Evolutionary conservation across 2,888 invertebrate genomes (phyloP).

Genomic region (Notodonta ziczac): DNA sequence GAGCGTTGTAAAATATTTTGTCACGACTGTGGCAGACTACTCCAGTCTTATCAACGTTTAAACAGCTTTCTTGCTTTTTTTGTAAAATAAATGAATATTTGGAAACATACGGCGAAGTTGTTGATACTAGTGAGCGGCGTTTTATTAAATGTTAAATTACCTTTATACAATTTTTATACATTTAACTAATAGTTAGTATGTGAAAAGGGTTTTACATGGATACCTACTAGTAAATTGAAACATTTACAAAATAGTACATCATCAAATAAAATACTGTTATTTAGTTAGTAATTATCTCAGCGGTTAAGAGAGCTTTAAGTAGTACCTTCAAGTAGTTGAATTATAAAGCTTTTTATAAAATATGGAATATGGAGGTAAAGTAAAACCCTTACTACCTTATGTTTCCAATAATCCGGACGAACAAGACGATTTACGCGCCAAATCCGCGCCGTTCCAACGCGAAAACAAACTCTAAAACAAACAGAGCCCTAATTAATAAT

Average conservation of each 20-base stretch:
- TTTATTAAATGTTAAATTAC: not conserved
- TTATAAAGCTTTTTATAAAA: no score
- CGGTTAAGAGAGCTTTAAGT: no score
- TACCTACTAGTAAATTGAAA: no score
- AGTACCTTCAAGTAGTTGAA: no score
- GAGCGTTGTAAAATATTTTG: not conserved
- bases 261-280: no score
- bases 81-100: not conserved
- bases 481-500: not conserved
- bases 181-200: no score
- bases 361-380: no score
- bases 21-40: not conserved
- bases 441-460: constrained; percentile 3
- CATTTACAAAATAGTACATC: no score
- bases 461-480: not conserved
- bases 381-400: not conserved
- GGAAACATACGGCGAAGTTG: constrained; percentile 3
- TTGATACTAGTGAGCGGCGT: not conserved
- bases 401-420: constrained; percentile 10
- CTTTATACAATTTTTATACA: no score
- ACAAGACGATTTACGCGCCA: constrained; percentile 12
- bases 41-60: constrained; percentile 12
- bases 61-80: constrained; percentile 10
- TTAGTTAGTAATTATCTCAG: no score
- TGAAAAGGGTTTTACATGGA: no score